Evolutionary conservation across 2,113 vertebrate species (phyloP), one percentile per base, ranked within the genome.

Genomic region (Nannospalax galili): DNA sequence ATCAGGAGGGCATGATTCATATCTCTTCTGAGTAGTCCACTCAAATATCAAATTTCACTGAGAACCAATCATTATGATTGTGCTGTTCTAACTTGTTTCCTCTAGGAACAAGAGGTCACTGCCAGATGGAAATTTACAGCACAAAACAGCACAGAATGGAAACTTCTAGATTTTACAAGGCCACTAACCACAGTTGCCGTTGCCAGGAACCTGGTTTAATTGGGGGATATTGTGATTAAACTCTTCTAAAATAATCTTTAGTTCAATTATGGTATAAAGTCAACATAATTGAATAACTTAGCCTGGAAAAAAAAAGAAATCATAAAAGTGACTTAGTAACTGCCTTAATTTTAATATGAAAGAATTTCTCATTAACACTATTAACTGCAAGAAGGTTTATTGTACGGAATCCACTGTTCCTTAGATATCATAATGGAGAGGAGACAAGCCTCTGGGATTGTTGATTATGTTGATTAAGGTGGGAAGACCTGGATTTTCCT

Each of bases 221-320:
- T 87, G 17, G 70, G 32, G 37, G 22, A 75, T 81, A 86, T 42
- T 75, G 20, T 90, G 80, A 95, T 96, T 92, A 90, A 97, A 93
- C 26, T 85, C 26, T 78, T 88, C 87, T 90, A 88, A 90, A 64
- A 32, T 12, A 65, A 90, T 78, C 67, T 85, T 96, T 82, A 69
- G 67, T 94, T 95, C 96, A 95, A 95, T 96, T 97, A 87, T 35
- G 42, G 78, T 77, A 52, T 42, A 88, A 81, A 96, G 80, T 82
- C 95, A 64, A 67, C 32, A 92, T 75, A 90, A 96, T 73, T 95
- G 48, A 69, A 96, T 92, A 69, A 85, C 12, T 90, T 52, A 79
- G 24, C 11, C 62, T 48, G 16, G 30, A 11, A 52, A 52, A 52
- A n/a, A 94, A 88, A 90, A 84, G 45, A 62, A 84, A 26, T 5